Base-by-base conservation (phyloP, 2,888 invertebrate genomes). In the Vesta saturnalis region DNA sequence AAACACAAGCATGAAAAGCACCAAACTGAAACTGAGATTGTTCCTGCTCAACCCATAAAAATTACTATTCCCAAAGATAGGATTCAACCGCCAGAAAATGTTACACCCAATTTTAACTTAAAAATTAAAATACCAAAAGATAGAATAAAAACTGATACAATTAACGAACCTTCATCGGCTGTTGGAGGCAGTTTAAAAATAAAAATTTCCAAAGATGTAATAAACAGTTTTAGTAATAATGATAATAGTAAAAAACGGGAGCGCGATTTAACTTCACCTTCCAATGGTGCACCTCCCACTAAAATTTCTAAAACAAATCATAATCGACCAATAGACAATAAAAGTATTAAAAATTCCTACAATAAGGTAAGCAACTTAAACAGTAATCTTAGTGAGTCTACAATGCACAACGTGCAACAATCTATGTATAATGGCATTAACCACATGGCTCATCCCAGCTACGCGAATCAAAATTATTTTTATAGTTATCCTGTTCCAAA, bases 121-220 rank as follows among this genome's bases (percentile, higher is more conserved):
- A 94, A 94, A 82, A 92, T 94, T 57, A 94, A 94, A 82, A 94
- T 94, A 60, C 91, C 92, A 0, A 93, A 92, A 79, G 93, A 93
- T 72, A 85, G 91, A 59, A 82, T 93, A 47, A 89, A 90, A 74
- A 86, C 86, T 57, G 89, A 84, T 72, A 59, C 80, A 67, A 78
- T 83, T 64, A 73, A 85, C 83, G 72, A 87, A 85, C 3, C 52
- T 1, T 12, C 21, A 72, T 39, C 73, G 70, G 10, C 64, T 43
- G 22, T 57, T 23, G 60, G 70, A 23, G 76, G 77, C 56, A 88
- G 89, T 1, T 83, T 94, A 47, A 94, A 93, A 83, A 92, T 94
- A 76, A 94, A 94, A 85, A 94, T 94, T 73, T 89, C 93, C 21
- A 93, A 93, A 78, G 92, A 93, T 72, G 88, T 89, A 65, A 86